Percentiles rank a stretch among this genome's conserved stretches.
phyloP scores from a whole-genome alignment of 2,888 invertebrate genomes.

The Ethmia dodecea region DNA sequence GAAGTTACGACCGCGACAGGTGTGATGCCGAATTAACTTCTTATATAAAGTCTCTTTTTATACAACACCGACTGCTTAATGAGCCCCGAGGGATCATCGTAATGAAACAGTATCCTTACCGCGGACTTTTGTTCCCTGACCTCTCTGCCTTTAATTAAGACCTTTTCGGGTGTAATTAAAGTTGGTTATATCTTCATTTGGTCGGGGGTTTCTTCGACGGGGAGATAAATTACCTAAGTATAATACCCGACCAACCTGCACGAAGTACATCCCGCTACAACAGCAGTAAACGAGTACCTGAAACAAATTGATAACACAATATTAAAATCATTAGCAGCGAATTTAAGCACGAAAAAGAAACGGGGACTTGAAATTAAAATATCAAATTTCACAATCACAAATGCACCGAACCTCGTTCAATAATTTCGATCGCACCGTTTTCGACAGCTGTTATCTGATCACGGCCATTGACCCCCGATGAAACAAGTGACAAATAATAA shows the following conservation, averaged over 20 bases:
- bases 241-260: slow-evolving; percentile 49
- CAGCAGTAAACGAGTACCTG: slow-evolving; percentile 45
- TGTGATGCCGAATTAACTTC: slow-evolving; percentile 74
- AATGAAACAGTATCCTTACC: slow-evolving; percentile 54
- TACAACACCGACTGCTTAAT: slow-evolving; percentile 65
- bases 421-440: slow-evolving; percentile 32
- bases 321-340: not conserved
- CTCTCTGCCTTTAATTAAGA: slow-evolving; percentile 57
- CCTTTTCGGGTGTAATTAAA: slow-evolving; percentile 38
- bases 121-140: slow-evolving; percentile 46
- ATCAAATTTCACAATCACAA: not conserved
- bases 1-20: slow-evolving; percentile 74
- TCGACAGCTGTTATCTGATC: slow-evolving; percentile 33
- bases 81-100: slow-evolving; percentile 59
- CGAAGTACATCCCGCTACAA: slow-evolving; percentile 26
- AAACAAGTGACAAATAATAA: slow-evolving; percentile 20
- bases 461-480: slow-evolving; percentile 25
- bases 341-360: not conserved
- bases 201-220: slow-evolving; percentile 22
- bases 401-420: slow-evolving; percentile 31
- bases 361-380: too few species aligned
- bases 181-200: slow-evolving; percentile 32
- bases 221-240: slow-evolving; percentile 31
- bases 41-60: slow-evolving; percentile 71
- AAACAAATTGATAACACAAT: slow-evolving; percentile 25